Conservation (phyloP, 2,113 vertebrate genomes). For the Ailurus styani region DNA sequence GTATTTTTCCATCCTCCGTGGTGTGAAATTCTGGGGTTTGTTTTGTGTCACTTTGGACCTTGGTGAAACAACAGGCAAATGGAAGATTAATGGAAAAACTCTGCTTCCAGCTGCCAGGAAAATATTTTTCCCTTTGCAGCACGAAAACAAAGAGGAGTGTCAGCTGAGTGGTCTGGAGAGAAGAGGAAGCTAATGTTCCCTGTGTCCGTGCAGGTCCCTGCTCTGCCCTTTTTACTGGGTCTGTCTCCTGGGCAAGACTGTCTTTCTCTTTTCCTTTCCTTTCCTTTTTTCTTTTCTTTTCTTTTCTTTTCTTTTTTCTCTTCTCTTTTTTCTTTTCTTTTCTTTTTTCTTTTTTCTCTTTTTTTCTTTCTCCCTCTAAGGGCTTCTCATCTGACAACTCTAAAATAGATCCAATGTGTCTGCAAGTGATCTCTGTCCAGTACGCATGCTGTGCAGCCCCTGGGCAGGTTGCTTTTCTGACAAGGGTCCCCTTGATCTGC, state of each 20-base stretch:
- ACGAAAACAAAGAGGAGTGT: slow-evolving; percentile 74
- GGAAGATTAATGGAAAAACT: slow-evolving; percentile 78
- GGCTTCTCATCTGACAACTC: neutral
- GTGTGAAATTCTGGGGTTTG: slow-evolving; percentile 74
- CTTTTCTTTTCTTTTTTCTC: neutral
- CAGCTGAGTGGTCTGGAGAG: slow-evolving; percentile 55
- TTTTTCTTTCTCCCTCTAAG: neutral
- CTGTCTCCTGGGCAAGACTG: neutral
- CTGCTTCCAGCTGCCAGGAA: slow-evolving; percentile 72
- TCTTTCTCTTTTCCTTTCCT: too few relatives aligned
- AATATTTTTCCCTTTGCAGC: slow-evolving; percentile 73
- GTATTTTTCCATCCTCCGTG: slow-evolving; percentile 65
- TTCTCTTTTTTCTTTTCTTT: neutral
- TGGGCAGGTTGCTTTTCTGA: neutral
- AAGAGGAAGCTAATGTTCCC: slow-evolving; percentile 4
- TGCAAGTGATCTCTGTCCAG: neutral
- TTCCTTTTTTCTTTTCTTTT: too few relatives aligned
- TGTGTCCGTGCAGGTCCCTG: too few relatives aligned
- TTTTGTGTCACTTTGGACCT: slow-evolving; percentile 73
- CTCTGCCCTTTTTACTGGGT: neutral
- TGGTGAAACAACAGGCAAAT: slow-evolving; percentile 69
- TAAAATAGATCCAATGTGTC: neutral
- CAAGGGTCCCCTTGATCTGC: neutral
- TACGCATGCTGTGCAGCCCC: too few relatives aligned
- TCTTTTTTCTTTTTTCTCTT: too few relatives aligned